phyloP scores from a whole-genome alignment of 1,140 invertebrate species.

The Cherax quadricarinatus region DNA sequence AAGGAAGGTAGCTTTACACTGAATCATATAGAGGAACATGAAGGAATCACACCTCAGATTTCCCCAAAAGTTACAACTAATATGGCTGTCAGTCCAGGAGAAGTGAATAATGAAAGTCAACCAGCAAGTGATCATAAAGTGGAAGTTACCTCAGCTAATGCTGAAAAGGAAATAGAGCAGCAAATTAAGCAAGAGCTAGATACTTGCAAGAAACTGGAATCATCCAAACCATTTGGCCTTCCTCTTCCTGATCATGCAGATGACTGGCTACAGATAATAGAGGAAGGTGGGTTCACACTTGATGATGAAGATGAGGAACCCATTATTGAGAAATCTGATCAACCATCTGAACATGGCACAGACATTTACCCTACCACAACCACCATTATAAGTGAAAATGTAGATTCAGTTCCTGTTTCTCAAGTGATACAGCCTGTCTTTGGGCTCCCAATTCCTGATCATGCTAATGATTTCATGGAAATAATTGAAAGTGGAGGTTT shows the following conservation, averaged over 20 bases:
- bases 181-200: background rate
- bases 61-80: background rate
- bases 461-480: slow-evolving; percentile 72
- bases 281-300: slow-evolving; percentile 55
- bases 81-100: background rate
- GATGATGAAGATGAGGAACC: slow-evolving; percentile 64
- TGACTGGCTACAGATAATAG: slow-evolving; percentile 61
- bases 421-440: slow-evolving; percentile 1
- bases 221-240: slow-evolving; percentile 27
- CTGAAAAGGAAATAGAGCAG: background rate
- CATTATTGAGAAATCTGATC: background rate
- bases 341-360: background rate
- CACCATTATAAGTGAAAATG: background rate
- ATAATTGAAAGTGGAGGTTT: slow-evolving; percentile 71
- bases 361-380: background rate
- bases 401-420: background rate
- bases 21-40: slow-evolving; percentile 56
- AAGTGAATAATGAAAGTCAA: background rate
- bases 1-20: slow-evolving; percentile 65
- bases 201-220: background rate
- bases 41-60: background rate
- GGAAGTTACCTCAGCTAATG: background rate
- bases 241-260: slow-evolving; percentile 64
- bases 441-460: slow-evolving; percentile 60
- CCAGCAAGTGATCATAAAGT: background rate